These are phyloP conservation scores for Himalopsyche phryganea DNA, from an alignment of 1,140 invertebrate genomes.

Conservation along the genomic window DNA sequence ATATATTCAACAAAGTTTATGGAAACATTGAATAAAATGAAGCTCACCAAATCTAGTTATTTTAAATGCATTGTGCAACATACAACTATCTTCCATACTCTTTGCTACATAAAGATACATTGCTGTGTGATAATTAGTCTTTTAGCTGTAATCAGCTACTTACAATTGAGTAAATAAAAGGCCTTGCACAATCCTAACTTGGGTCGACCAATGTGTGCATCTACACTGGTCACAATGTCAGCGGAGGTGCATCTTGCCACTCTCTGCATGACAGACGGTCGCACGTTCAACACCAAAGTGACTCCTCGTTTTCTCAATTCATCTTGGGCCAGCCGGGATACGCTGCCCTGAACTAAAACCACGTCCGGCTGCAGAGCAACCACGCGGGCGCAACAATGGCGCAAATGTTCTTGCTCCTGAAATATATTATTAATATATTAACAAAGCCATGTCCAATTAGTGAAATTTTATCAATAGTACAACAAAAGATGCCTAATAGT, in stretches of 20 bases:
- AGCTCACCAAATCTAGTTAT: too few species aligned
- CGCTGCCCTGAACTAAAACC: conserved; percentile 85
- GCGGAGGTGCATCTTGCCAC: conserved; percentile 80
- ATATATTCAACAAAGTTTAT: too few species aligned
- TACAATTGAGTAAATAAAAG: conserved; percentile 74
- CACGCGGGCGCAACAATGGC: conserved; percentile 86
- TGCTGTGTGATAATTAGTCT: too few species aligned
- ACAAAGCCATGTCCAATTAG: too few species aligned
- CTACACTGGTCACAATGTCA: conserved; percentile 85
- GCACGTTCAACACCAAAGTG: conserved; percentile 86
- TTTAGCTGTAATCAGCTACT: too few species aligned
- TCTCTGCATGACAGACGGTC: conserved; percentile 78
- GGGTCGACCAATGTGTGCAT: conserved; percentile 79
- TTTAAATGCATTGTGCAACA: too few species aligned
- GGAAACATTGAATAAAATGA: too few species aligned
- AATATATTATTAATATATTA: too few species aligned
- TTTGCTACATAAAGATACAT: too few species aligned
- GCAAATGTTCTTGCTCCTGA: conserved; percentile 85
- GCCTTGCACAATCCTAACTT: conserved; percentile 80
- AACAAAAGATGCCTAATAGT: too few species aligned
- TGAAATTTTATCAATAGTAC: too few species aligned
- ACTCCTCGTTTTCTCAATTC: conserved; percentile 74
- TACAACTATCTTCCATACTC: too few species aligned
- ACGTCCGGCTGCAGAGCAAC: conserved; percentile 79
- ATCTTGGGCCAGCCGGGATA: conserved; percentile 86